Conservation (phyloP, 2,888 invertebrate genomes). For the Cephus spinipes region DNA sequence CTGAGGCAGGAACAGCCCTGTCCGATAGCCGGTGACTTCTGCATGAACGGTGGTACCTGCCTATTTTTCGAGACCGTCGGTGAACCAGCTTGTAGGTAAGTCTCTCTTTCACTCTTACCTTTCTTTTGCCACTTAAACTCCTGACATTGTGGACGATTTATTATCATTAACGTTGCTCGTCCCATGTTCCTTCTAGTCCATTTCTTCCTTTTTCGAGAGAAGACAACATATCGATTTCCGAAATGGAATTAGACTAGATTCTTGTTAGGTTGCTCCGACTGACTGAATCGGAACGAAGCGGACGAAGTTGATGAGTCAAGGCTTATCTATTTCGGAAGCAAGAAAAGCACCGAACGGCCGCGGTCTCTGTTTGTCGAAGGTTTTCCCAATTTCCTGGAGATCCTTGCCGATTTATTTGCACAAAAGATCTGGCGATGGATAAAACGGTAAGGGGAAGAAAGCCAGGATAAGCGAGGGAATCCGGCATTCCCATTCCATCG, state of each 20-base stretch:
- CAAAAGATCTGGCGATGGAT: slow-evolving; percentile 13
- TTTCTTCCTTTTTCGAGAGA: too few relatives aligned
- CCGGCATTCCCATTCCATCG: slow-evolving; percentile 17
- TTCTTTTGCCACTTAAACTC: too few relatives aligned
- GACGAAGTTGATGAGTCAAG: too few relatives aligned
- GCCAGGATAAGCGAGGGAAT: slow-evolving; percentile 3
- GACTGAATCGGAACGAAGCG: too few relatives aligned
- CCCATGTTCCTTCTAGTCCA: too few relatives aligned
- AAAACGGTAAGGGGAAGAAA: slow-evolving; percentile 14
- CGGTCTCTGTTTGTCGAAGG: slow-evolving; percentile 16
- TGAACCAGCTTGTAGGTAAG: slow-evolving; percentile 90
- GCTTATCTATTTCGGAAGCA: background rate
- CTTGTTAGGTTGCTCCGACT: too few relatives aligned
- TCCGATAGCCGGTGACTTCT: slow-evolving; percentile 79
- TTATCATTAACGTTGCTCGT: too few relatives aligned
- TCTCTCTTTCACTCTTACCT: slow-evolving; percentile 41
- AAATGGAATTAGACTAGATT: too few relatives aligned
- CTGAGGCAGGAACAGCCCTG: slow-evolving; percentile 75
- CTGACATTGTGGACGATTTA: too few relatives aligned
- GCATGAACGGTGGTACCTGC: slow-evolving; percentile 90
- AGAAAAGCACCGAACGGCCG: background rate
- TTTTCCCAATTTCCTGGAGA: slow-evolving; percentile 24
- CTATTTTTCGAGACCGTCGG: slow-evolving; percentile 82
- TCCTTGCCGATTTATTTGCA: slow-evolving; percentile 22
- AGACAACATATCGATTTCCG: too few relatives aligned